Conservation (phyloP, 2,888 invertebrate species). For the Cerceris rybyensis region DNA sequence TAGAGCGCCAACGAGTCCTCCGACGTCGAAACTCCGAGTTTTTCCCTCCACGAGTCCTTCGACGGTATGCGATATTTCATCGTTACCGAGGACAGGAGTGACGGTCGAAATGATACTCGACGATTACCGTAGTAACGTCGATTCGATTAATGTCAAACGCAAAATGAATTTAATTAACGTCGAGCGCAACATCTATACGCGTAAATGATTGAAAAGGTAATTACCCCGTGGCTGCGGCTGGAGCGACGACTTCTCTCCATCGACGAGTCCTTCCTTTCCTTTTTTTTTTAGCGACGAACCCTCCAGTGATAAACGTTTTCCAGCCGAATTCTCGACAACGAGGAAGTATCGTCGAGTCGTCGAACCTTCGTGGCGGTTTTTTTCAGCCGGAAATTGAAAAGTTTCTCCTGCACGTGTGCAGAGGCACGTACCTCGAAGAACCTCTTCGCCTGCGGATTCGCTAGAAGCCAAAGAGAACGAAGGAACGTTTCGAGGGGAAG, state of each 20-base stretch:
- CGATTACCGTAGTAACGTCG: slow-evolving; percentile 19
- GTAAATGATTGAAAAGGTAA: slow-evolving; percentile 18
- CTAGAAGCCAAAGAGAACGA: slow-evolving; percentile 47
- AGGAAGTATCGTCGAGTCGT: neutral
- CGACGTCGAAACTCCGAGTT: neutral
- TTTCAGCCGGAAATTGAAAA: slow-evolving; percentile 65
- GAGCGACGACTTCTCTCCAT: too few species aligned
- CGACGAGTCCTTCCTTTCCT: slow-evolving; percentile 28
- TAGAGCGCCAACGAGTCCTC: too few species aligned
- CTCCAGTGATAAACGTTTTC: slow-evolving; percentile 22
- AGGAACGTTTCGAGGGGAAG: slow-evolving; percentile 47
- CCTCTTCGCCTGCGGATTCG: slow-evolving; percentile 22
- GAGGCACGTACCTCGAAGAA: slow-evolving; percentile 41
- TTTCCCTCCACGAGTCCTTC: neutral
- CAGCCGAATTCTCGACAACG: neutral
- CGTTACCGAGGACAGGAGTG: neutral
- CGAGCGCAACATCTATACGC: neutral
- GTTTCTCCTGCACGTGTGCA: slow-evolving; percentile 45
- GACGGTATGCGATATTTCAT: neutral
- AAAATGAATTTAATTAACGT: slow-evolving; percentile 30
- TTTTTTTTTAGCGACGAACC: slow-evolving; percentile 37
- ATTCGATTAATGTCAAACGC: slow-evolving; percentile 41
- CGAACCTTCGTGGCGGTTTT: slow-evolving; percentile 14
- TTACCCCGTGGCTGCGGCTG: neutral
- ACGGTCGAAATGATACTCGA: neutral